These are phyloP conservation scores for Chunga burmeisteri DNA, from an alignment of 2,113 vertebrate species.

Conservation along the genomic window DNA sequence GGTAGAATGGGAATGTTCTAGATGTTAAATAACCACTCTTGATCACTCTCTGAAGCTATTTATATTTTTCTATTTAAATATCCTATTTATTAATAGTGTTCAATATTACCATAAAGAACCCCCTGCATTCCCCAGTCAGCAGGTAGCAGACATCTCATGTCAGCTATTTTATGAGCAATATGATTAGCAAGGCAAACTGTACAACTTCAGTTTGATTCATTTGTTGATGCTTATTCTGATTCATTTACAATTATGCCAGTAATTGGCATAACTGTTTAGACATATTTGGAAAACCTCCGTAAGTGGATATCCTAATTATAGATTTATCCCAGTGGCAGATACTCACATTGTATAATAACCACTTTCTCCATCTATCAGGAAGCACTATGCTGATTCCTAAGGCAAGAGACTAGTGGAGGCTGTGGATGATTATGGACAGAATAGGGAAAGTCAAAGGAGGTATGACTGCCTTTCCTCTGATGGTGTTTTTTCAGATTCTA, in stretches of 20 bases:
- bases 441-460: neutral
- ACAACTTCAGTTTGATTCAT: constrained; percentile 39
- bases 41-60: neutral
- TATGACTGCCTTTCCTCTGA: neutral
- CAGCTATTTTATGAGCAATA: neutral
- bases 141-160: constrained; percentile 45
- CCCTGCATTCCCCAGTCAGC: neutral
- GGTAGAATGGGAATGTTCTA: neutral
- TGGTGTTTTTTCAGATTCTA: neutral
- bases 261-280: constrained; percentile 43
- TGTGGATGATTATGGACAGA: neutral
- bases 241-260: constrained; percentile 33
- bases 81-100: constrained; percentile 23
- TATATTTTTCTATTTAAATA: constrained; percentile 28
- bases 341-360: neutral
- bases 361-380: neutral
- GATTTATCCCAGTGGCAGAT: neutral
- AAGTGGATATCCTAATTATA: constrained; percentile 50
- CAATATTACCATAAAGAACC: neutral
- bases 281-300: constrained; percentile 36
- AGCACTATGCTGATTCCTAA: neutral
- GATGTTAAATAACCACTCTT: neutral
- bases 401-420: neutral
- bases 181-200: constrained; percentile 31
- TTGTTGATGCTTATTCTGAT: constrained; percentile 42